Evolutionary conservation across 2,113 vertebrate species (phyloP), one percentile per base, ranked within the genome.

Genomic region (Xiphias gladius): DNA sequence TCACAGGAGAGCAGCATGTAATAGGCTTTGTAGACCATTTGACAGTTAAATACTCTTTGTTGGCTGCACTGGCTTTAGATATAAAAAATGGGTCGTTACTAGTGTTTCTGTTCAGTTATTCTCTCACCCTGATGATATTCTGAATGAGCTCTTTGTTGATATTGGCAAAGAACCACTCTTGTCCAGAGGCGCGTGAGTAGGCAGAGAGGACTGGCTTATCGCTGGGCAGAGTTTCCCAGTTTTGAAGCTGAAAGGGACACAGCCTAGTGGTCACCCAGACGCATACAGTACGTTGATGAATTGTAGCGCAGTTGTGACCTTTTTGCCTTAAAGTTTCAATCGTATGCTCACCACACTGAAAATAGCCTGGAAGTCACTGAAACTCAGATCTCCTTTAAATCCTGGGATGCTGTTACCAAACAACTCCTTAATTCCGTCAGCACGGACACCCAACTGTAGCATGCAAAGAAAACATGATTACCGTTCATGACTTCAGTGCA

Each of bases 141-240:
- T 82, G 66, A 68, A 96, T 52, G 0, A 89, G 28, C 0, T 91
- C 90, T 88, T 86, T 95, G 54, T 86, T 90, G 4, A 96, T 14
- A 46, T 95, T 91, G 13, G 81, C 69, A 62, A 75, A 95, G 73
- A 94, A 92, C 39, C 91, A 85, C 83, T 96, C 95, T 82, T 96
- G 95, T 61, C 95, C 95, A 71, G 88, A 93, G 3, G 37, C 7
- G 0, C 93, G 92, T 35, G 82, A 19, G 69, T 75, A 94, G 28
- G 81, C 61, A 58, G 94, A 88, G 4, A 95, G 2, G 7, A 94
- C 48, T 0, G 92, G 89, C 64, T 90, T 91, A 20, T 94, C 81
- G 6, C 81, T 61, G 7, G 90, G 93, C 2, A 93, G 39, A 14
- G 55, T 74, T 73, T 94, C 88, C 93, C 83, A 94, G 61, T 92